A percentile compares a stretch with the other conserved stretches of the same genome.
Evolutionary conservation across 1,140 invertebrate genomes (phyloP).

Genomic region (Drosophila biarmipes): DNA sequence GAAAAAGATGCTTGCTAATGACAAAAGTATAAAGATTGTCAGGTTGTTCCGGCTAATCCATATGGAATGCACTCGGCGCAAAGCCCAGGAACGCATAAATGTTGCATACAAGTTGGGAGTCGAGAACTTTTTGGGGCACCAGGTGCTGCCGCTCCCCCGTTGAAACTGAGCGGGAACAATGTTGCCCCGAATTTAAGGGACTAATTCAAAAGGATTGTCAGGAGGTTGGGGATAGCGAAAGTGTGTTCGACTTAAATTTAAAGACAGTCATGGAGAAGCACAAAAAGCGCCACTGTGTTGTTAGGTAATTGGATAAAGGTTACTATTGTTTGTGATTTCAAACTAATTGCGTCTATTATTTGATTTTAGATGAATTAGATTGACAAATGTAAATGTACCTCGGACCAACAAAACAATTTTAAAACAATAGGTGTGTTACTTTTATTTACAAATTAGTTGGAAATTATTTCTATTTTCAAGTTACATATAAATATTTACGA

Average conservation of each 20-base stretch:
- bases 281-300: no score
- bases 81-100: constrained; percentile 24
- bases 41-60: constrained; percentile 53
- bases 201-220: not conserved
- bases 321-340: not conserved
- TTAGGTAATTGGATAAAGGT: not conserved
- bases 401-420: not conserved
- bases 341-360: not conserved
- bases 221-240: not conserved
- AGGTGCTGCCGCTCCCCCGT: constrained; percentile 12
- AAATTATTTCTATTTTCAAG: no score
- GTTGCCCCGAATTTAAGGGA: constrained; percentile 8
- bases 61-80: constrained; percentile 48
- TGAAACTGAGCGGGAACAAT: not conserved
- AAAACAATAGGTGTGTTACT: not conserved
- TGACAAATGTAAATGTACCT: no score
- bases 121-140: constrained; percentile 39
- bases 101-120: constrained; percentile 34
- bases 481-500: not conserved
- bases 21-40: constrained; percentile 69
- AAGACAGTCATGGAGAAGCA: not conserved
- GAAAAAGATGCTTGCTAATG: constrained; percentile 62
- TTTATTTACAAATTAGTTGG: not conserved
- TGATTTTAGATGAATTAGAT: not conserved
- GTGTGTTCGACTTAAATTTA: not conserved